Base-by-base conservation (phyloP, 92 coral and sea anemone species). In the Isaurus tuberculatus region DNA sequence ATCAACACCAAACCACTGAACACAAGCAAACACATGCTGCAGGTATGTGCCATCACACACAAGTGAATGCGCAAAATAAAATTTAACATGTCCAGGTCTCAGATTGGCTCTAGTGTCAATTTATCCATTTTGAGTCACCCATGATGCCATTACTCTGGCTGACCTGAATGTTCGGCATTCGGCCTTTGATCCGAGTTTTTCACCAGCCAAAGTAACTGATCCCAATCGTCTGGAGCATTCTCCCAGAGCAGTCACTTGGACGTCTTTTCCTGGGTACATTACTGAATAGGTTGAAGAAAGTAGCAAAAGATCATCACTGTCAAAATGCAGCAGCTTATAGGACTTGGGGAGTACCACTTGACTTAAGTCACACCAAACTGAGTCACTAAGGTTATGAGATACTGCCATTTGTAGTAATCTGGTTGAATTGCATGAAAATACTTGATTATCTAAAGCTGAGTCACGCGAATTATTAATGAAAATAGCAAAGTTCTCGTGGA, bases 291-390 rank as follows among this genome's bases (percentile, higher is more conserved):
- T 73, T 73, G 43, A 23, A 23, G 14, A 4, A 73, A 73, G 64
- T n/a, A 73, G 65, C 65, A n/a, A 64, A 40, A 46, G 13, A 40
- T 73, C 64, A 43, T 73, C 80, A 17, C 40, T 57, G 20, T 73
- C 80, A 48, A 73, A 57, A 58, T 74, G 65, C 6, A 49, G 80
- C 29, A 48, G 73, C 73, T 67, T 32, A 25, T 67, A 67, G 23
- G 73, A 40, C 17, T 67, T 67, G 40, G 86, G 86, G n/a, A 17
- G 31, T 8, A 33, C n/a, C 0, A 82, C 51, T 29, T 63, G 65
- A 14, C 61, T 13, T 14, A 33, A 14, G 27, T 82, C 68, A 28
- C 67, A 82, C 86, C 86, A 82, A 58, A 48, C 31, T 5, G 46
- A 27, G 37, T 28, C 67, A 10, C 37, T 30, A 5, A 82, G 63